Percentiles rank a stretch among this genome's conserved stretches.
Conservation (phyloP, 1,140 invertebrate genomes). For the Homalodisca vitripennis region DNA sequence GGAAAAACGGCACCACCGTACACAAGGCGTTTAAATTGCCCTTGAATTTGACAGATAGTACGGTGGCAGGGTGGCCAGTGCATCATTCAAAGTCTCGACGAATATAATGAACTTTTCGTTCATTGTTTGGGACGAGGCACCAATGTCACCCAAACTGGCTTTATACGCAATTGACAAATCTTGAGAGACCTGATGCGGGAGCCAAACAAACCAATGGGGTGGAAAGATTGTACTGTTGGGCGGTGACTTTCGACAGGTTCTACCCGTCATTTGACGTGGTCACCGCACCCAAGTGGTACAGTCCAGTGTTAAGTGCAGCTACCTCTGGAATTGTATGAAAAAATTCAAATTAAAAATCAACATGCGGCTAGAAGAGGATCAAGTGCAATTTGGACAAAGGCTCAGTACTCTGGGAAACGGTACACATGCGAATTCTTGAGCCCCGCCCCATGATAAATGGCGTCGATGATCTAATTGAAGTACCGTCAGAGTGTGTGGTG, state of each 20-base stretch:
- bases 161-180: neutral
- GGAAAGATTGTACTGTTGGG: neutral
- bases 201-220: neutral
- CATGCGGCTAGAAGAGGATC: neutral
- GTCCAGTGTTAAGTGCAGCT: neutral
- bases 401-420: neutral
- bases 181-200: neutral
- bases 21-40: conserved; percentile 40
- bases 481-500: neutral
- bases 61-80: neutral
- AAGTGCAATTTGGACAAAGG: neutral
- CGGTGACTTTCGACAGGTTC: neutral
- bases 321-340: neutral
- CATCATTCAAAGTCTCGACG: neutral
- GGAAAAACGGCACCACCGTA: conserved; percentile 39
- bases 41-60: neutral
- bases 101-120: neutral
- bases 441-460: neutral
- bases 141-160: neutral
- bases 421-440: neutral
- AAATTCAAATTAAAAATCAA: neutral
- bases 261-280: neutral
- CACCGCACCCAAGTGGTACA: neutral
- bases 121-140: neutral
- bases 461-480: neutral